Base-by-base conservation (phyloP, 1,140 invertebrate genomes). In the Coelopa frigida region DNA sequence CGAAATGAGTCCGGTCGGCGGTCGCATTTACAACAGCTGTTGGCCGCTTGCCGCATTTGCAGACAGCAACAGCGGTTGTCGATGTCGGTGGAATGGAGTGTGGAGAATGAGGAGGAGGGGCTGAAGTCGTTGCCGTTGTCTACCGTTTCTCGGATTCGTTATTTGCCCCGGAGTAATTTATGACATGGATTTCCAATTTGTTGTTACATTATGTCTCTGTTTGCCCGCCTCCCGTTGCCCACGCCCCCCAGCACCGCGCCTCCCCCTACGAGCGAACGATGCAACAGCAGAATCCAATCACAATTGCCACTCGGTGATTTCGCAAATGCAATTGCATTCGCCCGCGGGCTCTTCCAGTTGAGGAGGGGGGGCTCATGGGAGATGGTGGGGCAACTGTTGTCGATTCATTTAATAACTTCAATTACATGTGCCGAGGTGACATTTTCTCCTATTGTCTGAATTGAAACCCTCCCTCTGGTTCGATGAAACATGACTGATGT, bases 171-270 rank as follows among this genome's bases (percentile, higher is more conserved):
- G 21, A 57, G 61, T 39, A 43, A 46, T 53, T 48, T 58, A 55
- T 56, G 59, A 65, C 61, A 64, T 59, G 59, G 56, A 56, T 64
- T 59, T 64, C 50, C 61, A 56, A 64, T 64, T 65, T 61, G 36
- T 39, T 44, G 20, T 48, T 42, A 47, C 21, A 47, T 40, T 32
- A 48, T 40, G 38, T n/a, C n/a, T n/a, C 5, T 33, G 18, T 33
- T 5, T 33, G 32, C 32, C 2, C 18, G 18, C 18, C 14, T 33
- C 14, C 18, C 18, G 32, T n/a, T n/a, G n/a, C n/a, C n/a, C n/a
- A n/a, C n/a, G n/a, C n/a, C n/a, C n/a, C n/a, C n/a, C n/a, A n/a
- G n/a, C n/a, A n/a, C n/a, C n/a, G n/a, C n/a, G n/a, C n/a, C n/a
- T n/a, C n/a, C n/a, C n/a, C n/a, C 22, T 38, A 18, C 18, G 20